A percentile compares a stretch with the other conserved stretches of the same genome.
phyloP scores from a whole-genome alignment of 2,888 invertebrate species.

The Lamproptera curius region DNA sequence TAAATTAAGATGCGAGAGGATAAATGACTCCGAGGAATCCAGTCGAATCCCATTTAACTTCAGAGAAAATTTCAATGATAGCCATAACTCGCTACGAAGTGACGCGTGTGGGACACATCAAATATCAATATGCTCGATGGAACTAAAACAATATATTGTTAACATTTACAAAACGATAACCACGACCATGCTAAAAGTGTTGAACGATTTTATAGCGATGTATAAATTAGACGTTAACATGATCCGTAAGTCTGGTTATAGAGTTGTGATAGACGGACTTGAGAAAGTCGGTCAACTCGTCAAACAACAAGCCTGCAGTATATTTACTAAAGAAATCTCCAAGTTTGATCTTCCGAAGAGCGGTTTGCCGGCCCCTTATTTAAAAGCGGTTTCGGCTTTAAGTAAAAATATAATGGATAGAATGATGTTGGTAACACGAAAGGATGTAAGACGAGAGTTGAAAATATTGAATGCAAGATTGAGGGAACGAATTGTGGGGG shows the following conservation, averaged over 20 bases:
- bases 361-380: constrained; percentile 36
- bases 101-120: constrained; percentile 10
- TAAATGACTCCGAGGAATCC: background rate
- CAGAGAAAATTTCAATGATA: background rate
- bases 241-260: constrained; percentile 34
- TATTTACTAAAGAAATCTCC: constrained; percentile 34
- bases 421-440: constrained; percentile 25
- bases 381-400: constrained; percentile 35
- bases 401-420: constrained; percentile 30
- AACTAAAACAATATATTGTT: constrained; percentile 41
- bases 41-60: background rate
- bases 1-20: constrained; percentile 6
- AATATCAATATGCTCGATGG: constrained; percentile 40
- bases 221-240: constrained; percentile 43
- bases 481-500: constrained; percentile 33
- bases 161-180: constrained; percentile 43
- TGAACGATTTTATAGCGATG: constrained; percentile 54
- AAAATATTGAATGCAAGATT: constrained; percentile 27
- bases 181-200: constrained; percentile 41
- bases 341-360: constrained; percentile 36
- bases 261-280: constrained; percentile 33
- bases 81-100: constrained; percentile 13
- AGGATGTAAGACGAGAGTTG: constrained; percentile 28
- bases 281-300: constrained; percentile 29
- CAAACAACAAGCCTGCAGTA: constrained; percentile 31